Conservation (phyloP, 2,113 vertebrate genomes). For the Alethe castanea region DNA sequence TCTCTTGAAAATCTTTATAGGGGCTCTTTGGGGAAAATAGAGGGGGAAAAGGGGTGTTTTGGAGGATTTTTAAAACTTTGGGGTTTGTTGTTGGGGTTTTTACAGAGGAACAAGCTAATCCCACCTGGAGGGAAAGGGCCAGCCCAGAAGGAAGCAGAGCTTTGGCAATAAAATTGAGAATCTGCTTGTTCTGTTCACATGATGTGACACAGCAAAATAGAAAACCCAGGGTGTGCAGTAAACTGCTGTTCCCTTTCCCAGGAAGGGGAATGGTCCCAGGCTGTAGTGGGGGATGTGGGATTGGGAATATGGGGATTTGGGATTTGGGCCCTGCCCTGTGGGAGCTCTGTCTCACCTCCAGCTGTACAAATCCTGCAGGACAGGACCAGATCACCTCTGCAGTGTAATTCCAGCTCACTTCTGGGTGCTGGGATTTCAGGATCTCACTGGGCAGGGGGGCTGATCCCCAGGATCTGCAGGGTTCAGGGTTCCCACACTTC, state of each 20-base stretch:
- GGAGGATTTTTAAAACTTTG: neutral
- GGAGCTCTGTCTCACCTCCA: neutral
- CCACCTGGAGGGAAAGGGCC: neutral
- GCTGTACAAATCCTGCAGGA: neutral
- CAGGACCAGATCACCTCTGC: accelerated
- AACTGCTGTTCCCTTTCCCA: neutral
- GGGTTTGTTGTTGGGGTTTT: neutral
- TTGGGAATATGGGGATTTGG: neutral
- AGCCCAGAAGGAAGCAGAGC: neutral
- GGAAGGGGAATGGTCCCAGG: neutral
- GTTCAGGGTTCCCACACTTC: accelerated
- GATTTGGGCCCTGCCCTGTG: neutral
- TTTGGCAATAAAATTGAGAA: neutral
- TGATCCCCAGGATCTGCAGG: neutral
- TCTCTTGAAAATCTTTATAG: neutral
- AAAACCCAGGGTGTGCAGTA: accelerated
- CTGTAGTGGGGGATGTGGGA: neutral
- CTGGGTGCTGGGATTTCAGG: neutral
- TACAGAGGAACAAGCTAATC: neutral
- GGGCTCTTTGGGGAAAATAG: neutral
- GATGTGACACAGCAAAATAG: neutral
- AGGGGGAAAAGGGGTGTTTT: accelerated
- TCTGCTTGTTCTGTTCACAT: neutral
- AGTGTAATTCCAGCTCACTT: accelerated
- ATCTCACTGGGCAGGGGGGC: neutral